Evolutionary conservation across 2,888 invertebrate genomes (phyloP).

Genomic region (Perithous albicinctus): DNA sequence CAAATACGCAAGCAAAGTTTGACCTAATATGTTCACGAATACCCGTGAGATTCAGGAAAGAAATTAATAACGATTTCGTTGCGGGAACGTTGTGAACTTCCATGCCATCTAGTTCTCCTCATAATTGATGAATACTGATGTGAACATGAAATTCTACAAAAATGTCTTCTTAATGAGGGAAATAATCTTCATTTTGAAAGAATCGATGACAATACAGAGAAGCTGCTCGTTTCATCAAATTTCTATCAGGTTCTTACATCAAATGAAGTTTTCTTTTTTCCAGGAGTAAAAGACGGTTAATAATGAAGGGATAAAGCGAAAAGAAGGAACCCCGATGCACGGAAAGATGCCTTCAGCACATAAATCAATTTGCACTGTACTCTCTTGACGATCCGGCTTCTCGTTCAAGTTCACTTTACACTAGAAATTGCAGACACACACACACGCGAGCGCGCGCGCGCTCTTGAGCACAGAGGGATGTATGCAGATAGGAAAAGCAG

Average conservation of each 20-base stretch:
- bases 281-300: neutral
- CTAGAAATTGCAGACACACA: neutral
- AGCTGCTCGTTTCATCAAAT: neutral
- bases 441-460: no score
- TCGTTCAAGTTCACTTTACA: neutral
- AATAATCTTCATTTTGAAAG: neutral
- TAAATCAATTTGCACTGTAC: constrained; percentile 34
- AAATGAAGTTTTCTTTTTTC: neutral
- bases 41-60: no score
- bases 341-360: neutral
- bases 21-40: no score
- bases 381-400: neutral
- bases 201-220: neutral
- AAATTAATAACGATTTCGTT: no score
- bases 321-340: neutral
- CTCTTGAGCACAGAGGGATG: neutral
- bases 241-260: neutral
- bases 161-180: neutral
- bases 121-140: neutral
- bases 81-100: no score
- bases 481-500: neutral
- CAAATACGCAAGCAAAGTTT: no score
- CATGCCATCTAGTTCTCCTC: no score
- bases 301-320: neutral
- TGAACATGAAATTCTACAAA: neutral